phyloP scores from a whole-genome alignment of 2,113 vertebrate genomes.

The Mesocricetus auratus region DNA sequence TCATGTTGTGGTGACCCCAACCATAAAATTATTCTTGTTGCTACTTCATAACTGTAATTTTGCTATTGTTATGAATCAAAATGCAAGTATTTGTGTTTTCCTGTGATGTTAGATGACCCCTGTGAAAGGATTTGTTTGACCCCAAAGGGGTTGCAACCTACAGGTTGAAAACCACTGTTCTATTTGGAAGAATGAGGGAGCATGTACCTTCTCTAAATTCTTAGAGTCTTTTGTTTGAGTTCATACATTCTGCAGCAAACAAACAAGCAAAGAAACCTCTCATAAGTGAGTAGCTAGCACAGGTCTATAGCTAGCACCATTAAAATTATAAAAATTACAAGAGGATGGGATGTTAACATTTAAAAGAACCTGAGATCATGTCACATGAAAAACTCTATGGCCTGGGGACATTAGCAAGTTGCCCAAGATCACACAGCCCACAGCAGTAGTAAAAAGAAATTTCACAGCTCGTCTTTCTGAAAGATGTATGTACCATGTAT shows the following conservation, averaged over 20 bases:
- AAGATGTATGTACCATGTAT: constrained; percentile 61
- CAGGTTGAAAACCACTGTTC: background rate
- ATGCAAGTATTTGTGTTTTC: background rate
- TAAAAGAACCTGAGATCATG: constrained; percentile 56
- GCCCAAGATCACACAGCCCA: constrained; percentile 78
- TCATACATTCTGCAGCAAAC: constrained; percentile 24
- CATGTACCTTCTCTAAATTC: constrained; percentile 8
- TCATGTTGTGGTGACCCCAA: background rate
- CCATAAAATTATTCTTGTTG: background rate
- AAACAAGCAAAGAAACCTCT: background rate
- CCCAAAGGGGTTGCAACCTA: background rate
- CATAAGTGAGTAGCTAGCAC: background rate
- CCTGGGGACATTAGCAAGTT: constrained; percentile 70
- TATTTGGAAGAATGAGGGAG: background rate
- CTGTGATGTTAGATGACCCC: background rate
- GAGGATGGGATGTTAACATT: background rate
- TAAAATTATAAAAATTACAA: constrained; percentile 61
- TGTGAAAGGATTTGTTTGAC: background rate
- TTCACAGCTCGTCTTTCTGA: constrained; percentile 78
- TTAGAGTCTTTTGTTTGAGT: constrained; percentile 37
- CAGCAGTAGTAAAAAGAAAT: constrained; percentile 67
- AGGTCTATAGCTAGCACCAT: constrained; percentile 7
- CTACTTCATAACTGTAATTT: background rate
- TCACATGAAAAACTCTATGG: constrained; percentile 50
- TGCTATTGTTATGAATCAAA: background rate